phyloP scores from a whole-genome alignment of 2,888 invertebrate species.

The Diploptera punctata region DNA sequence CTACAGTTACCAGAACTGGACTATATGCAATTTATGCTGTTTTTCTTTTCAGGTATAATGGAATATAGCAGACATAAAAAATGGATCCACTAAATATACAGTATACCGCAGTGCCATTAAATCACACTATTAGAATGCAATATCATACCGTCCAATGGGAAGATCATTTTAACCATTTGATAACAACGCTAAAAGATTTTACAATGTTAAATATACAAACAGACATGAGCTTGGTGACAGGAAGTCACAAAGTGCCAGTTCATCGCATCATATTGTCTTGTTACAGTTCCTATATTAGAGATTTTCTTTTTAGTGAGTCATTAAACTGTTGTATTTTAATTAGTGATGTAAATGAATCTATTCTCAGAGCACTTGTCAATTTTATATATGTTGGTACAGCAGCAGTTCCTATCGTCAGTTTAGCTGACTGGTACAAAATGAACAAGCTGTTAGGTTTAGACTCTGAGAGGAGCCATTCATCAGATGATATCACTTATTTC shows the following conservation, averaged over 20 bases:
- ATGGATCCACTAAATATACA: background rate
- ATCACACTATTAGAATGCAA: background rate
- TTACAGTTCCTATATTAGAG: constrained; percentile 26
- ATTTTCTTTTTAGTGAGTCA: constrained; percentile 11
- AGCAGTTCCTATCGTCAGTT: background rate
- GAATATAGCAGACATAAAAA: background rate
- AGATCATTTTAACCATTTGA: constrained; percentile 26
- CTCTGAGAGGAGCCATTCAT: background rate
- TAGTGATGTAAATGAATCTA: background rate
- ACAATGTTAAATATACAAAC: constrained; percentile 19
- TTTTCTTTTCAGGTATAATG: background rate
- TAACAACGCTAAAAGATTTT: constrained; percentile 29
- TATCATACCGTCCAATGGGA: constrained; percentile 26
- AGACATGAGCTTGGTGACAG: constrained; percentile 31
- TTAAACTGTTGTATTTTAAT: constrained; percentile 25
- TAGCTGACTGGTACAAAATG: constrained; percentile 15
- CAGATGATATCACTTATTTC: constrained; percentile 15
- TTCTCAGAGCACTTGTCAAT: constrained; percentile 28
- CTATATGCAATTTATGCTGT: too few relatives aligned
- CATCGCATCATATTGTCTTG: constrained; percentile 32
- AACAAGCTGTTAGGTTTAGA: constrained; percentile 22
- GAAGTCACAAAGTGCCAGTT: constrained; percentile 11
- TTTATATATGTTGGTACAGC: constrained; percentile 32
- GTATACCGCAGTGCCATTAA: background rate
- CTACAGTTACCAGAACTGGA: too few relatives aligned